Percentiles rank a stretch among this genome's conserved stretches.
Evolutionary conservation across 2,797 vertebrate species (phyloP).

Genomic region (Parambassis ranga): DNA sequence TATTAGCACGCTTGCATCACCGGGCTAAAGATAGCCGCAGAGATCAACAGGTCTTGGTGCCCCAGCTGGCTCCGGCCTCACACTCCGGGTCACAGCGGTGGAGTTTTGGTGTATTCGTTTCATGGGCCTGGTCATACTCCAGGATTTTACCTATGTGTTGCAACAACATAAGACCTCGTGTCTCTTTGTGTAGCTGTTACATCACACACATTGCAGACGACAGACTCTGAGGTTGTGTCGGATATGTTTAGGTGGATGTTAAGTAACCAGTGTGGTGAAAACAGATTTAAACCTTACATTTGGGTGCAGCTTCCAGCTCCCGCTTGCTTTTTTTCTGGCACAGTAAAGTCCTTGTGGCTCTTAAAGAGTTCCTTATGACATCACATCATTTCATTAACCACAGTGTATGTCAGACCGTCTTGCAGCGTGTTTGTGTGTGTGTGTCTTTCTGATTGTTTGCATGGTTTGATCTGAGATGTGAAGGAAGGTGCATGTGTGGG

Average conservation of each 20-base stretch:
- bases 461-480: background rate
- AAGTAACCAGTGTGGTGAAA: no score
- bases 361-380: background rate
- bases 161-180: no score
- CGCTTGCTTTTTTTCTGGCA: no score
- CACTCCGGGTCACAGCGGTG: background rate
- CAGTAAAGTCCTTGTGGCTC: background rate
- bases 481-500: background rate
- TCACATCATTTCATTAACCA: no score
- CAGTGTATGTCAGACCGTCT: no score
- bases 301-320: background rate
- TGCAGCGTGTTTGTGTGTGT: background rate
- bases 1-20: background rate
- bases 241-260: no score
- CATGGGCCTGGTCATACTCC: no score
- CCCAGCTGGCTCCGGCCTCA: conserved; percentile 7
- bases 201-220: no score
- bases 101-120: no score
- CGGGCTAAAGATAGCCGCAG: conserved; percentile 14
- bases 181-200: no score
- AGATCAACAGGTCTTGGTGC: conserved; percentile 12
- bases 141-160: no score
- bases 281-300: background rate
- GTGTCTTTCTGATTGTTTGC: background rate
- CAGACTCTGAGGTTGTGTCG: no score